phyloP scores from a whole-genome alignment of 2,113 vertebrate genomes.

The Barbus barbus region DNA sequence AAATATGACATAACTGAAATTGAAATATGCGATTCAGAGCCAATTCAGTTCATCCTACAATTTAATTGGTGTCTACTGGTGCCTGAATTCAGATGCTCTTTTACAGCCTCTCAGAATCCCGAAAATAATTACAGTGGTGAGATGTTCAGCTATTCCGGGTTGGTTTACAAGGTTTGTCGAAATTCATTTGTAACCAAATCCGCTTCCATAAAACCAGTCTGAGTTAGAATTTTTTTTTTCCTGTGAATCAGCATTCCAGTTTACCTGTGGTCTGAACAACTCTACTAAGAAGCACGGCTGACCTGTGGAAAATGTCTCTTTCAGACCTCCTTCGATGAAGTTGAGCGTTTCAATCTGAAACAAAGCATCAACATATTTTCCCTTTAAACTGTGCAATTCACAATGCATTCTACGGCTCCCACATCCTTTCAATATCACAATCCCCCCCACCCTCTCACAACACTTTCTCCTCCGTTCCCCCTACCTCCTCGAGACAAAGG shows the following conservation, averaged over 20 bases:
- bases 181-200: conserved; percentile 52
- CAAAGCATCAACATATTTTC: conserved; percentile 58
- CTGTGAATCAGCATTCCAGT: conserved; percentile 18
- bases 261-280: conserved; percentile 47
- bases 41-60: conserved; percentile 24
- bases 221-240: neutral
- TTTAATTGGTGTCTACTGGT: conserved; percentile 10
- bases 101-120: conserved; percentile 49
- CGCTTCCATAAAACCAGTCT: conserved; percentile 36
- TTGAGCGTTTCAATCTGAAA: conserved; percentile 58
- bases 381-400: conserved; percentile 59
- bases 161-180: conserved; percentile 50
- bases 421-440: conserved; percentile 71
- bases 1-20: neutral
- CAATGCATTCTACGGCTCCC: conserved; percentile 60
- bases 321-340: conserved; percentile 46
- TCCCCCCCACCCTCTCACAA: conserved; percentile 25
- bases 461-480: conserved; percentile 51
- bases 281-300: conserved; percentile 9
- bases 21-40: conserved; percentile 24
- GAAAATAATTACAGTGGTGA: conserved; percentile 48
- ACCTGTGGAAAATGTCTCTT: conserved; percentile 36
- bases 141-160: conserved; percentile 41
- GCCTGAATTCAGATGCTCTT: conserved; percentile 31
- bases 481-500: conserved; percentile 59